Evolutionary conservation across 1,140 invertebrate genomes (phyloP).

Genomic region (Hetaerina americana): DNA sequence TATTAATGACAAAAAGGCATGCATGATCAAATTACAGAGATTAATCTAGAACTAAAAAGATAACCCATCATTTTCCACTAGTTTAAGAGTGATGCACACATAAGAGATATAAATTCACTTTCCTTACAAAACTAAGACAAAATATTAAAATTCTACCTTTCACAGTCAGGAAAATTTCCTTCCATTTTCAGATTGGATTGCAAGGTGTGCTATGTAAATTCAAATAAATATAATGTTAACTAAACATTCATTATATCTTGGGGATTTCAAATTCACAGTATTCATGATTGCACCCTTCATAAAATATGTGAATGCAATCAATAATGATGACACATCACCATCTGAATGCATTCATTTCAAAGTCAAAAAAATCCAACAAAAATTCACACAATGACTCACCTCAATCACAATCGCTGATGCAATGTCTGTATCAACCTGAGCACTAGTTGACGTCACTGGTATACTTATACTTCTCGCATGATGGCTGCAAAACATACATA

Average conservation of each 20-base stretch:
- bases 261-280: no score
- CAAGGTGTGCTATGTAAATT: neutral
- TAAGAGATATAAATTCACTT: neutral
- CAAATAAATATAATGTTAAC: neutral
- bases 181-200: neutral
- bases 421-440: neutral
- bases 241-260: neutral
- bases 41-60: neutral
- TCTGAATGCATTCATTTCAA: no score
- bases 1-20: no score
- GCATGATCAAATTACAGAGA: neutral
- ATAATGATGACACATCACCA: neutral
- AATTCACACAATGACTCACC: neutral
- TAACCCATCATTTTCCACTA: neutral
- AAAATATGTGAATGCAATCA: neutral
- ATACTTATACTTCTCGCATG: neutral
- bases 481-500: neutral
- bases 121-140: neutral
- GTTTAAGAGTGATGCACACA: no score
- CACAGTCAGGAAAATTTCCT: neutral
- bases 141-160: slow-evolving; percentile 1
- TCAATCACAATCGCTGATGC: neutral
- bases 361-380: neutral
- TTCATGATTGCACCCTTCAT: no score
- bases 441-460: neutral